phyloP scores from a whole-genome alignment of 2,113 vertebrate genomes.

The Sander lucioperca region DNA sequence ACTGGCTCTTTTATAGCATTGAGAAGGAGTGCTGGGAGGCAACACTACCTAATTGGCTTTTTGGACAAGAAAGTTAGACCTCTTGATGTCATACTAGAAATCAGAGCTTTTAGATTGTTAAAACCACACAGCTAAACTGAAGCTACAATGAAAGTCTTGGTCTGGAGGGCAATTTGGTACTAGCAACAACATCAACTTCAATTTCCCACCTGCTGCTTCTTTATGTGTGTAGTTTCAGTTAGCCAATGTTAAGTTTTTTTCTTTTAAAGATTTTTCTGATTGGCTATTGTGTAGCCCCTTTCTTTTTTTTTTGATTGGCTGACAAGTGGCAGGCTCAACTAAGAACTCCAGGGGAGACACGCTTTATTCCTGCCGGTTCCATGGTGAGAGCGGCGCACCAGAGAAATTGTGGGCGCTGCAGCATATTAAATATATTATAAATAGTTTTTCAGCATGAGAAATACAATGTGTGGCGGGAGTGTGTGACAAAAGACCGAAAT shows the following conservation, averaged over 20 bases:
- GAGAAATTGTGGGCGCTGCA: too few relatives aligned
- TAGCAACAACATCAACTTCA: background rate
- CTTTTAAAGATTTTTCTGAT: too few relatives aligned
- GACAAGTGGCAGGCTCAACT: too few relatives aligned
- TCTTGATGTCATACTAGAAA: constrained; percentile 25
- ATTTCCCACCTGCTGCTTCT: background rate
- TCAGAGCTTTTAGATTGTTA: constrained; percentile 9
- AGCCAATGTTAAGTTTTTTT: background rate
- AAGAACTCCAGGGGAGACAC: too few relatives aligned
- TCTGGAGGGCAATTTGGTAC: background rate
- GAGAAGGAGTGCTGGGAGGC: constrained; percentile 5
- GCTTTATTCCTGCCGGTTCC: too few relatives aligned
- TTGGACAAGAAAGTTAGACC: constrained; percentile 27
- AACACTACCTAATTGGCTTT: constrained; percentile 56
- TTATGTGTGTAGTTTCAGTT: background rate
- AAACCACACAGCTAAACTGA: constrained; percentile 5
- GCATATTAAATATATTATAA: too few relatives aligned
- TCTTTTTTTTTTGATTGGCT: too few relatives aligned
- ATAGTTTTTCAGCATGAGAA: too few relatives aligned
- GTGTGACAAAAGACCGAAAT: too few relatives aligned
- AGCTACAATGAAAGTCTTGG: background rate
- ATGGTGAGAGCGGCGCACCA: too few relatives aligned
- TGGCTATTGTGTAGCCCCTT: too few relatives aligned
- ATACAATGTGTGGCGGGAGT: too few relatives aligned
- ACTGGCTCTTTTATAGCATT: constrained; percentile 40